Conservation (phyloP, 2,888 invertebrate genomes). For the Argyresthia albistria region DNA sequence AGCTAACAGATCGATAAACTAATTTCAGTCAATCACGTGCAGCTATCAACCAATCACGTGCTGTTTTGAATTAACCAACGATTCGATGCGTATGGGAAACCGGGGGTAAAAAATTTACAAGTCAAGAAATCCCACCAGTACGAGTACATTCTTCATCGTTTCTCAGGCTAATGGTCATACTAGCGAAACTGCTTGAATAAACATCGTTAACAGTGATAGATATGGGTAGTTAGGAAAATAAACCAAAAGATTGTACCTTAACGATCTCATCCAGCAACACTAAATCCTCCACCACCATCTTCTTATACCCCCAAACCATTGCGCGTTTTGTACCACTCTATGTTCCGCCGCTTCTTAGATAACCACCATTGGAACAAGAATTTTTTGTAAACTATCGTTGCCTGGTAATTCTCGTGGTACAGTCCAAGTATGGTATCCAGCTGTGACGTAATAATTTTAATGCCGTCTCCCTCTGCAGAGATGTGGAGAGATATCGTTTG, state of each 20-base stretch:
- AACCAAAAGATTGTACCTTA: slow-evolving; percentile 57
- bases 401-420: slow-evolving; percentile 24
- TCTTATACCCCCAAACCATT: slow-evolving; percentile 8
- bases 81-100: too few species aligned
- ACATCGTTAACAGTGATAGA: slow-evolving; percentile 73
- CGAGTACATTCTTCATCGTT: not conserved
- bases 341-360: not conserved
- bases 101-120: too few species aligned
- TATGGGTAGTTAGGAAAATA: slow-evolving; percentile 69
- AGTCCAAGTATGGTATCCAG: slow-evolving; percentile 49
- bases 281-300: too few species aligned
- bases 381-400: not conserved
- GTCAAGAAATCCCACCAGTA: too few species aligned
- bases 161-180: slow-evolving; percentile 24
- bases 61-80: too few species aligned
- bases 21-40: too few species aligned
- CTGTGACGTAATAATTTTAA: slow-evolving; percentile 68
- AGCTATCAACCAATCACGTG: too few species aligned
- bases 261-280: slow-evolving; percentile 39
- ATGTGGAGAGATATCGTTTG: slow-evolving; percentile 44
- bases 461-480: slow-evolving; percentile 58
- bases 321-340: slow-evolving; percentile 10
- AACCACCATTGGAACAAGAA: slow-evolving; percentile 20
- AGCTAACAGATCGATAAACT: too few species aligned
- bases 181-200: slow-evolving; percentile 59